phyloP scores from a whole-genome alignment of 2,888 invertebrate species.

The Melieria crassipennis region DNA sequence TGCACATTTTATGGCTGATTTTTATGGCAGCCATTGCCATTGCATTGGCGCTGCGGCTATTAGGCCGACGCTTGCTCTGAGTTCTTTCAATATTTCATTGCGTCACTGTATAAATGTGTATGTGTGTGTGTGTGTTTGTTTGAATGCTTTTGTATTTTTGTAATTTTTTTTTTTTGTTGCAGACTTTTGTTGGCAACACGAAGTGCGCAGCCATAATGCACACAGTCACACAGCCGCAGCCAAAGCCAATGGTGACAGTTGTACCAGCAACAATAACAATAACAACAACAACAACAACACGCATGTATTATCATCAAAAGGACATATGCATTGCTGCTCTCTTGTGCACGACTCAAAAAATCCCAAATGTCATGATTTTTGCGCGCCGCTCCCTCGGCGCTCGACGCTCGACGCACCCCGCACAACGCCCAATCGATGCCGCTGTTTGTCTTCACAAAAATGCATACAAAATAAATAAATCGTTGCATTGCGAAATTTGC shows the following conservation, averaged over 20 bases:
- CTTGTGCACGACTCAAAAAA: conserved; percentile 9
- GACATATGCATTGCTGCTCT: conserved; percentile 6
- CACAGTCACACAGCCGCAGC: background rate
- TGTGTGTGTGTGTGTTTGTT: background rate
- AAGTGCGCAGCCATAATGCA: conserved; percentile 36
- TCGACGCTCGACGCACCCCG: too few relatives aligned
- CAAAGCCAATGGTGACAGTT: too few relatives aligned
- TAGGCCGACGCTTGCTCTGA: too few relatives aligned
- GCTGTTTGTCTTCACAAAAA: too few relatives aligned
- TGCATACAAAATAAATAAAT: background rate
- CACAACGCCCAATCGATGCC: too few relatives aligned
- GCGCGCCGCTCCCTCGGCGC: too few relatives aligned
- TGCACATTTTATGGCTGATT: background rate
- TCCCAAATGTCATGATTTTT: conserved; percentile 27
- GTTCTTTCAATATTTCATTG: too few relatives aligned
- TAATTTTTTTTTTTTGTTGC: conserved; percentile 33
- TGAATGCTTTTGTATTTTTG: background rate
- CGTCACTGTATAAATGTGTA: too few relatives aligned
- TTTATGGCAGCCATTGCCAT: conserved; percentile 42
- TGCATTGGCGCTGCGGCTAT: background rate
- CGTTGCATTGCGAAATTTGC: conserved; percentile 10
- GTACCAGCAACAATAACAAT: too few relatives aligned
- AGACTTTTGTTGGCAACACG: conserved; percentile 20
- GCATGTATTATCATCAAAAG: conserved; percentile 7
- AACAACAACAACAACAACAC: background rate